These are phyloP conservation scores for Pinna nobilis DNA, from an alignment of 1,140 invertebrate genomes.

Conservation along the genomic window DNA sequence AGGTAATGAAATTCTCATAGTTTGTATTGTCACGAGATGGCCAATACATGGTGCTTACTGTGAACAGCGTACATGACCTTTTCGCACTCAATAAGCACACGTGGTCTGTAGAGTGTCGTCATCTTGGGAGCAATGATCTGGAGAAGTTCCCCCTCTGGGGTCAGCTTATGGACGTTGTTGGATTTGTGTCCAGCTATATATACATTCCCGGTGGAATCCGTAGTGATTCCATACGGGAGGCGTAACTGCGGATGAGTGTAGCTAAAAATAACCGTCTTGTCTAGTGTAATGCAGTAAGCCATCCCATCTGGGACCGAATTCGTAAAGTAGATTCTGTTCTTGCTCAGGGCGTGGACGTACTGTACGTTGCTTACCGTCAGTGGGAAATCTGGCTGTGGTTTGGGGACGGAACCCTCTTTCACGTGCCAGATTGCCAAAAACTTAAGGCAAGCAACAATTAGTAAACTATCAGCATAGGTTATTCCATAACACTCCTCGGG, in stretches of 20 bases:
- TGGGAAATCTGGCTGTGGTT: not conserved
- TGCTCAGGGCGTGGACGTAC: constrained; percentile 11
- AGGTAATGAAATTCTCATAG: not conserved
- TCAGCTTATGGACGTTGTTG: constrained; percentile 31
- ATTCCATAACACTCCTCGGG: constrained; percentile 24
- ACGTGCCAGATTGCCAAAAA: constrained; percentile 6
- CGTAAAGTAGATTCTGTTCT: constrained; percentile 26
- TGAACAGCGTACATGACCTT: constrained; percentile 13
- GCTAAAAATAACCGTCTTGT: constrained; percentile 10
- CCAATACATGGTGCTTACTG: constrained; percentile 10
- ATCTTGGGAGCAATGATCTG: constrained; percentile 22
- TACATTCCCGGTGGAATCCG: constrained; percentile 16
- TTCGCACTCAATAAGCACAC: constrained; percentile 10
- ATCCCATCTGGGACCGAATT: constrained; percentile 16
- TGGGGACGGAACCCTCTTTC: not conserved
- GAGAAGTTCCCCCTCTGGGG: constrained; percentile 25
- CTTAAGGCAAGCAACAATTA: constrained; percentile 13
- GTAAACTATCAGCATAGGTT: constrained; percentile 8
- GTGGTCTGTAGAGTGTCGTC: constrained; percentile 9
- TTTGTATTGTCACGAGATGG: not conserved
- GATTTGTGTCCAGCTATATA: constrained; percentile 27
- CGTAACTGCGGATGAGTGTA: constrained; percentile 17
- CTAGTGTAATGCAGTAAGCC: constrained; percentile 17
- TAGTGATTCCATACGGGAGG: constrained; percentile 22
- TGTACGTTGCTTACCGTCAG: constrained; percentile 15